These are phyloP conservation scores for Octodon degus DNA, from an alignment of 2,113 vertebrate species.

Conservation along the genomic window DNA sequence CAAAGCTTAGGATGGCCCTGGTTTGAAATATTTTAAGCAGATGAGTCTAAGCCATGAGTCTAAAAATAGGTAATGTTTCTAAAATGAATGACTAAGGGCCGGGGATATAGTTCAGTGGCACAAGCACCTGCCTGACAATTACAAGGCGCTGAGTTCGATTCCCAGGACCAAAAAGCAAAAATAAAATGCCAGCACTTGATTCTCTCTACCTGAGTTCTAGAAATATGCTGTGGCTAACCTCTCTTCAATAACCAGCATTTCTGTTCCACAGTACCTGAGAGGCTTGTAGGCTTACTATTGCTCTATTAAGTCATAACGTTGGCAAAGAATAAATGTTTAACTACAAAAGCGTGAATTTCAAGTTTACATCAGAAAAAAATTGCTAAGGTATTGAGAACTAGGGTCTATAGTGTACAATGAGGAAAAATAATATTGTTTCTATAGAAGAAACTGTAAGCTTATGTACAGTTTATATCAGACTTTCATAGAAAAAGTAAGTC, in stretches of 20 bases:
- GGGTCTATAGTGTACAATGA: neutral
- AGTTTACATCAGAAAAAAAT: neutral
- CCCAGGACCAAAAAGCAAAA: no score
- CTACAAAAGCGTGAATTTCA: neutral
- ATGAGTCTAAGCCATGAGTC: neutral
- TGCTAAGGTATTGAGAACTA: neutral
- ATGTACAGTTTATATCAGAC: neutral
- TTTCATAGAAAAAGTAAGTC: neutral
- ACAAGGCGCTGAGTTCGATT: no score
- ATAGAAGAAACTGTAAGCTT: neutral
- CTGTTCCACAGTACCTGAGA: neutral
- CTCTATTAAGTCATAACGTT: neutral
- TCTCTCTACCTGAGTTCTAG: neutral
- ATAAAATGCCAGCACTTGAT: neutral
- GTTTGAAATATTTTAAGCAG: slow-evolving; percentile 33
- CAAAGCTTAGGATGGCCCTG: slow-evolving; percentile 18
- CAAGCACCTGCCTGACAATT: no score
- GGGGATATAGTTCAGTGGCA: no score
- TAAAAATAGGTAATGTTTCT: neutral
- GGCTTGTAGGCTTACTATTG: neutral
- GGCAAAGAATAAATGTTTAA: neutral
- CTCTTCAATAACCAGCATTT: neutral
- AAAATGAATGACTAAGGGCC: neutral
- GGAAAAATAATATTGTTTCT: neutral
- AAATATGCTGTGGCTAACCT: neutral